Conservation (phyloP, 2,888 invertebrate genomes). For the Clusia tigrina region DNA sequence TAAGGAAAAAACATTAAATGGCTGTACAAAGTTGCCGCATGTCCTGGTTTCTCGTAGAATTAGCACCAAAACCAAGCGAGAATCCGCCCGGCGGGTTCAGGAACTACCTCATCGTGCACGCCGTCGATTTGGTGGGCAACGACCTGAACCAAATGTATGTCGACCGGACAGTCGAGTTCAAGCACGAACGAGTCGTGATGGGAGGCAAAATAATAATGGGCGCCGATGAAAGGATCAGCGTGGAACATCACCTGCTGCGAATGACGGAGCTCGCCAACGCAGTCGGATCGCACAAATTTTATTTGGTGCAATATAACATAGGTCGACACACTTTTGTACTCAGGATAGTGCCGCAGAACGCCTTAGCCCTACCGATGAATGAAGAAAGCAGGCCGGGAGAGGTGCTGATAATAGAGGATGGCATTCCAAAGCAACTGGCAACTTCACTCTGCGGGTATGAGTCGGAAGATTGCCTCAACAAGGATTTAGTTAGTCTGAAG, state of each 20-base stretch:
- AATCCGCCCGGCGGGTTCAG: constrained; percentile 32
- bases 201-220: constrained; percentile 48
- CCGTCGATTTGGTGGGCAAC: constrained; percentile 50
- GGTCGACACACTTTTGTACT: too few relatives aligned
- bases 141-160: constrained; percentile 46
- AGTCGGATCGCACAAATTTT: too few relatives aligned
- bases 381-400: too few relatives aligned
- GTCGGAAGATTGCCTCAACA: too few relatives aligned
- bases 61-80: constrained; percentile 37
- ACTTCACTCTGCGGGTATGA: too few relatives aligned
- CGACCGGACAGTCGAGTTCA: constrained; percentile 44
- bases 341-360: too few relatives aligned
- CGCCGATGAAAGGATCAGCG: constrained; percentile 44
- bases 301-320: too few relatives aligned
- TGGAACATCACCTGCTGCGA: constrained; percentile 41
- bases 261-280: constrained; percentile 36
- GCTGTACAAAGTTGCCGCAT: constrained; percentile 38
- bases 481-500: constrained; percentile 44
- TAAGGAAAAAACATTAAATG: too few relatives aligned
- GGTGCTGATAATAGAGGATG: too few relatives aligned
- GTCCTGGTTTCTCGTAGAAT: constrained; percentile 54
- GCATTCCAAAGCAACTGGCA: too few relatives aligned
- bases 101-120: constrained; percentile 44
- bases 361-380: too few relatives aligned
- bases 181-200: constrained; percentile 36